phyloP scores from a whole-genome alignment of 2,888 invertebrate species.

The Ernsta delagoae region DNA sequence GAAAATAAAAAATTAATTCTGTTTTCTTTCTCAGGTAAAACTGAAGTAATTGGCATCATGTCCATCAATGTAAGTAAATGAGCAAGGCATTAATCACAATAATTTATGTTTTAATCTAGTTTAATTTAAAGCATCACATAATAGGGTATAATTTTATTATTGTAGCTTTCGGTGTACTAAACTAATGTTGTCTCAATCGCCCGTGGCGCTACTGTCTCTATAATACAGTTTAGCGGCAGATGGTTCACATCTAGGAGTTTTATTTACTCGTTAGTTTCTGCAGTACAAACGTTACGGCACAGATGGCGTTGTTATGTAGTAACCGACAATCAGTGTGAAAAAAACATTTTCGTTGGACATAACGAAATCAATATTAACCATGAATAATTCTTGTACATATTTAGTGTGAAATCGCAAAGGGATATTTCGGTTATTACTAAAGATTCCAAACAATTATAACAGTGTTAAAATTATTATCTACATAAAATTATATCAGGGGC shows the following conservation, averaged over 20 bases:
- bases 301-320: constrained; percentile 42
- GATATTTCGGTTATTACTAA: no score
- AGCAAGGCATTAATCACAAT: background rate
- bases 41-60: constrained; percentile 18
- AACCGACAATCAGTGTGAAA: background rate
- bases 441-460: no score
- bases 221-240: constrained; percentile 27
- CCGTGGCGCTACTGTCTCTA: constrained; percentile 34
- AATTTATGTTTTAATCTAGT: background rate
- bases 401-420: no score
- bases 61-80: constrained; percentile 30
- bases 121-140: no score
- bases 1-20: background rate
- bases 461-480: no score
- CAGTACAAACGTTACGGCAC: constrained; percentile 38
- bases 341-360: no score
- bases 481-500: no score
- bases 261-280: constrained; percentile 15
- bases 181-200: background rate
- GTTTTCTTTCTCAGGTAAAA: constrained; percentile 26
- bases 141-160: no score
- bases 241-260: constrained; percentile 34
- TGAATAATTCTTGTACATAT: no score
- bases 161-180: background rate
- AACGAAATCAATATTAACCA: no score